Evolutionary conservation across 2,113 vertebrate species (phyloP), one percentile per base, ranked within the genome.

Genomic region (Paracyprichromis sp.): DNA sequence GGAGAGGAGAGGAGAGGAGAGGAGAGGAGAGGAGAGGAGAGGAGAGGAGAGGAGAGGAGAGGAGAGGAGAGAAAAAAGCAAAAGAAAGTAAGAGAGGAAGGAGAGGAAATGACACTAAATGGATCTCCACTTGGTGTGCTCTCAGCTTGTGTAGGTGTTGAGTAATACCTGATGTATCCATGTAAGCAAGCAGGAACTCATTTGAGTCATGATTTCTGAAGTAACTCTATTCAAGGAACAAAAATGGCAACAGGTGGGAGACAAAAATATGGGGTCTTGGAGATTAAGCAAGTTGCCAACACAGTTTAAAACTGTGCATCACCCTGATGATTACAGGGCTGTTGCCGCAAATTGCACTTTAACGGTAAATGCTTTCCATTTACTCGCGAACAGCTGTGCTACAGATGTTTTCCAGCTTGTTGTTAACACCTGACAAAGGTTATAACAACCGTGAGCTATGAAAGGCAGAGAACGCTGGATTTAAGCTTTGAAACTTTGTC

Each of bases 121-220:
- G 71, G 24, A 47, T 31, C n/a, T 17, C 79, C 29, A 86, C 87
- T 85, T 47, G 82, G n/a, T 84, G 76, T 69, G 7, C 59, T 88
- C 82, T 71, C 17, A 69, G 54, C 79, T 43, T 82, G 89, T 92
- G 94, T 90, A 88, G 92, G 91, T 90, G 93, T 84, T 69, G 78
- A 86, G 86, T 66, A 34, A 87, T 26, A 19, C 83, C 90, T 86
- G 89, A 80, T 86, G 87, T 80, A 47, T 17, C 4, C 34, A 84
- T 88, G 82, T n/a, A 56, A 80, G 85, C 16, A 9, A 81, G 31
- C 26, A n/a, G 47, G 24, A 80, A 83, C 56, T 52, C 2, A 8
- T 83, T 81, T 93, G 91, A 93, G 87, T 92, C 88, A 91, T 86
- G 80, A 82, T 82, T 90, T 89, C 21, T 8, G 16, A 45, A 24